phyloP scores from a whole-genome alignment of 2,888 invertebrate species.

The Drosophila anomelani region DNA sequence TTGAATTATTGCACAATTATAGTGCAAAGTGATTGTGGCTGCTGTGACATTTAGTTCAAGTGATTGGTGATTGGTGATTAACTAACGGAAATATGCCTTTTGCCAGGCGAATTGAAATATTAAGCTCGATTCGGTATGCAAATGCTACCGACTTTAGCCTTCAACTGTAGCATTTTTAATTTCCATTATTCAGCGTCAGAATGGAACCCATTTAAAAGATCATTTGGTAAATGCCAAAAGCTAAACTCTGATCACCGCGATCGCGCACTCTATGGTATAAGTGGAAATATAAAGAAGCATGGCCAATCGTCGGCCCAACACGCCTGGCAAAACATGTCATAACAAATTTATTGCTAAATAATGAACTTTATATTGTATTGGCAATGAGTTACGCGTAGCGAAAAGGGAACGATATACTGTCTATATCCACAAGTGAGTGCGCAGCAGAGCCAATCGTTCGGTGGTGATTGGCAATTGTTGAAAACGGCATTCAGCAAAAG shows the following conservation, averaged over 20 bases:
- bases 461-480: constrained; percentile 50
- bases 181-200: constrained; percentile 33
- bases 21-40: constrained; percentile 1
- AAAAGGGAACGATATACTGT: constrained; percentile 57
- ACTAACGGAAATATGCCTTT: constrained; percentile 25
- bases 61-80: constrained; percentile 26
- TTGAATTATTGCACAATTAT: not conserved
- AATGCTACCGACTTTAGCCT: constrained; percentile 39
- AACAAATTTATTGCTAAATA: constrained; percentile 81
- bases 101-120: constrained; percentile 10
- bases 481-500: constrained; percentile 44
- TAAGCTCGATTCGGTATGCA: constrained; percentile 31
- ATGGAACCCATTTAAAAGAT: constrained; percentile 41
- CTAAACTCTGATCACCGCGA: constrained; percentile 32
- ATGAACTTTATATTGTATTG: constrained; percentile 82
- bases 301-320: constrained; percentile 44
- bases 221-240: constrained; percentile 52
- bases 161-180: constrained; percentile 44
- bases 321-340: constrained; percentile 57
- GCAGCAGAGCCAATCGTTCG: constrained; percentile 54
- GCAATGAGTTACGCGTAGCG: constrained; percentile 61
- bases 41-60: constrained; percentile 21
- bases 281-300: constrained; percentile 23
- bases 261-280: constrained; percentile 3
- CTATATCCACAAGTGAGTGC: constrained; percentile 32